phyloP scores from a whole-genome alignment of 1,140 invertebrate species.

The Drosophila bipectinata region DNA sequence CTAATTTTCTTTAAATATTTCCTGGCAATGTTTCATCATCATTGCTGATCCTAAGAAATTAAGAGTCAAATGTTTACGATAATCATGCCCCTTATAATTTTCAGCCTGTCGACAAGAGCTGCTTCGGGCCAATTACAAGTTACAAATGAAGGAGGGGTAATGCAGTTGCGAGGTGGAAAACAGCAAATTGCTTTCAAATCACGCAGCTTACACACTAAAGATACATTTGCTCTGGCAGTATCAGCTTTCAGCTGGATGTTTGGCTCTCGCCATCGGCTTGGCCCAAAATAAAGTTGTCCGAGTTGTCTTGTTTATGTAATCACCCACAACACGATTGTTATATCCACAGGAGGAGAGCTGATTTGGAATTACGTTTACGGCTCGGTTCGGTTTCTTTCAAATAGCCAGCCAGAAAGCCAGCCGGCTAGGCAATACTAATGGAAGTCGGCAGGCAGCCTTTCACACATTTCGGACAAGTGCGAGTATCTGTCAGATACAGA shows the following conservation, averaged over 20 bases:
- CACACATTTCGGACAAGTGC: constrained; percentile 42
- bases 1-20: background rate
- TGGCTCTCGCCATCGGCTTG: background rate
- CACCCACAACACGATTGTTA: constrained; percentile 78
- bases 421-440: background rate
- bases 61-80: constrained; percentile 33
- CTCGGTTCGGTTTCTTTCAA: constrained; percentile 6
- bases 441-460: constrained; percentile 33
- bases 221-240: constrained; percentile 32
- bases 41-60: background rate
- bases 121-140: constrained; percentile 32
- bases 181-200: constrained; percentile 74
- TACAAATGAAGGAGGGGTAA: constrained; percentile 8
- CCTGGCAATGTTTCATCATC: background rate
- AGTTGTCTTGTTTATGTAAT: constrained; percentile 74
- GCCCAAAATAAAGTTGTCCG: constrained; percentile 69
- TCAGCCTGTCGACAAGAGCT: constrained; percentile 32
- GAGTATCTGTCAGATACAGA: constrained; percentile 45
- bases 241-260: constrained; percentile 14
- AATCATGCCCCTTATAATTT: constrained; percentile 43
- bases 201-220: constrained; percentile 45
- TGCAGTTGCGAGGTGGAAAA: constrained; percentile 31
- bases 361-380: constrained; percentile 42
- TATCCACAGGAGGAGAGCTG: constrained; percentile 23
- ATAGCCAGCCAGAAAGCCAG: background rate